Base-by-base conservation (phyloP, 37 sponge, comb jelly and placozoan genomes). In the Aplysina aerophoba region DNA sequence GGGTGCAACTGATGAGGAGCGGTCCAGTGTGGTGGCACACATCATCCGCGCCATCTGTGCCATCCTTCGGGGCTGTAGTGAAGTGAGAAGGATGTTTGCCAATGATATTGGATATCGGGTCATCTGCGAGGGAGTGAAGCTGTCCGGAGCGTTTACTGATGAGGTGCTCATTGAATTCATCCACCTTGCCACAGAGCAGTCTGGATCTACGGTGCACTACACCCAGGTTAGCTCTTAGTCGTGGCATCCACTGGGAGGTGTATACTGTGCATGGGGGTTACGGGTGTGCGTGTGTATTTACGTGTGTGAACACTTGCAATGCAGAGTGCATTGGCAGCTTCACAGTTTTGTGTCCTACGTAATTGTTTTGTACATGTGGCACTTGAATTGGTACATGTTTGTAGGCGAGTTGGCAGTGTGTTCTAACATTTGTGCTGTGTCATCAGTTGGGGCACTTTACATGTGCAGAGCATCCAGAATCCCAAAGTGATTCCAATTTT, bases 401-500 rank as follows among this genome's bases (percentile, higher is more conserved):
- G 50, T 44, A 44, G 6, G 8, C 8, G 50, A 8, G 50, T 3
- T 44, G 50, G 8, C 50, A 11, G 50, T 44, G 50, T 44, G 50
- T 44, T 3, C 50, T 44, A 44, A 3, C 8, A 8, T 44, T 44
- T 44, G 50, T 27, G 35, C 27, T 39, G 25, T 74, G 5, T n/a
- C n/a, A n/a, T n/a, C n/a, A n/a, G n/a, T n/a, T n/a, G n/a, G n/a
- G 3, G 50, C 8, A 44, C n/a, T 62, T 5, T 58, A 30, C 33
- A 68, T 36, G 28, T 60, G 21, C 12, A 84, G 57, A 64, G 73
- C 21, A 66, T 84, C 34, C 34, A 65, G 57, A 84, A 84, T 65
- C 37, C 84, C 41, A 65, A 73, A 55, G 72, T 84, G 50, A 55
- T 84, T 63, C 69, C 36, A n/a, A 36, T 84, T 71, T 40, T 84